A percentile compares a stretch with the other conserved stretches of the same genome.
Evolutionary conservation across 2,888 invertebrate genomes (phyloP).

Genomic region (Melikaiella ostensackeni): DNA sequence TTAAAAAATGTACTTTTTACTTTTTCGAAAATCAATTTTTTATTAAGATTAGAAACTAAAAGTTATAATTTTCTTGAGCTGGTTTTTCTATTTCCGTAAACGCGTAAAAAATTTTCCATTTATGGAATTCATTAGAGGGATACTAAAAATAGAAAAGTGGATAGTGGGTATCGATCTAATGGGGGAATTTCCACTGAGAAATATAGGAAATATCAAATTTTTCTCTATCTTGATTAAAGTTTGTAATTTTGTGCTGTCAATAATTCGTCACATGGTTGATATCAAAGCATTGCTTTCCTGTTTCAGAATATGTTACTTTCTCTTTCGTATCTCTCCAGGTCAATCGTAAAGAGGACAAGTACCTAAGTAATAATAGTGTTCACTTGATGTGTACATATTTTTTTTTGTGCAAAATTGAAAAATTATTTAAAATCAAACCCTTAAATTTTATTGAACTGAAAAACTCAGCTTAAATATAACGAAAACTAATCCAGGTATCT

Average conservation of each 20-base stretch:
- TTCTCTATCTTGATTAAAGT: background rate
- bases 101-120: too few species aligned
- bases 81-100: too few species aligned
- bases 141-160: too few species aligned
- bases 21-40: too few species aligned
- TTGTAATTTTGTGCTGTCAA: background rate
- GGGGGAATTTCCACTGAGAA: background rate
- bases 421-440: background rate
- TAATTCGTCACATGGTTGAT: background rate
- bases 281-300: background rate
- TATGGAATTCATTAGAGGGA: too few species aligned
- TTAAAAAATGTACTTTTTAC: too few species aligned
- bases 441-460: too few species aligned
- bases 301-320: slow-evolving; percentile 3
- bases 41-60: too few species aligned
- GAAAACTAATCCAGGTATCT: too few species aligned
- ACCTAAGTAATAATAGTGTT: background rate
- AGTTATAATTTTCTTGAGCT: too few species aligned
- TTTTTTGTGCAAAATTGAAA: background rate
- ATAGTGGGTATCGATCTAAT: too few species aligned
- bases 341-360: background rate
- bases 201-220: background rate
- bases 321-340: background rate
- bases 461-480: too few species aligned
- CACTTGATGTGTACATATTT: background rate